Evolutionary conservation across 2,888 invertebrate species (phyloP).

Genomic region (Cephus runcator): DNA sequence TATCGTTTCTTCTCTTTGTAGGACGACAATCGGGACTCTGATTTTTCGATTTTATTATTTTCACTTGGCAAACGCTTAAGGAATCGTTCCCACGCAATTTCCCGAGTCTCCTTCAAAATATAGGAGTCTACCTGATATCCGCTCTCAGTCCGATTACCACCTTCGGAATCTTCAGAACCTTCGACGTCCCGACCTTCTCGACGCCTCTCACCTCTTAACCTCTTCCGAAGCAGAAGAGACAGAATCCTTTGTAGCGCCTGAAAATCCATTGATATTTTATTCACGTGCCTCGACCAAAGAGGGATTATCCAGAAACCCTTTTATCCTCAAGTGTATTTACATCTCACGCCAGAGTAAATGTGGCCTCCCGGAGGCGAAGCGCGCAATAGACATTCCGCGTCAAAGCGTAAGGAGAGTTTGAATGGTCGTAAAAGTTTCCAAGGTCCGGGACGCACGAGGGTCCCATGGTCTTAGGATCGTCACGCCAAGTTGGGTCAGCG

Average conservation of each 20-base stretch:
- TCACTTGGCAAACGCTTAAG: neutral
- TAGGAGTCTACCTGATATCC: neutral
- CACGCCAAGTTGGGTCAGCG: neutral
- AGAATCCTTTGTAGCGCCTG: neutral
- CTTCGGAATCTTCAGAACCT: neutral
- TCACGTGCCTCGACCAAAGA: neutral
- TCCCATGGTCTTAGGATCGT: neutral
- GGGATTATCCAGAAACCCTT: constrained; percentile 6
- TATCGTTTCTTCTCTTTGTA: constrained; percentile 53
- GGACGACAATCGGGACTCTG: constrained; percentile 38
- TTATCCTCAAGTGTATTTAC: neutral
- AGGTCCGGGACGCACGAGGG: neutral
- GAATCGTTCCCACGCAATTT: neutral
- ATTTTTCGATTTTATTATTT: neutral
- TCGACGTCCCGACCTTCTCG: neutral
- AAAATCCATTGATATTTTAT: neutral
- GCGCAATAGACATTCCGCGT: neutral
- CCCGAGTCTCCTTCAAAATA: neutral
- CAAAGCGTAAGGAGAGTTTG: neutral
- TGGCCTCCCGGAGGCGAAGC: neutral
- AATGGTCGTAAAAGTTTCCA: neutral
- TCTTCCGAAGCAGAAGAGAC: neutral
- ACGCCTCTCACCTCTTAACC: neutral
- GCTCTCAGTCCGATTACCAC: neutral
- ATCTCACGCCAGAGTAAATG: neutral